Evolutionary conservation across 1,140 invertebrate genomes (phyloP), one percentile per base, ranked within the genome.

Genomic region (Microplitis demolitor): DNA sequence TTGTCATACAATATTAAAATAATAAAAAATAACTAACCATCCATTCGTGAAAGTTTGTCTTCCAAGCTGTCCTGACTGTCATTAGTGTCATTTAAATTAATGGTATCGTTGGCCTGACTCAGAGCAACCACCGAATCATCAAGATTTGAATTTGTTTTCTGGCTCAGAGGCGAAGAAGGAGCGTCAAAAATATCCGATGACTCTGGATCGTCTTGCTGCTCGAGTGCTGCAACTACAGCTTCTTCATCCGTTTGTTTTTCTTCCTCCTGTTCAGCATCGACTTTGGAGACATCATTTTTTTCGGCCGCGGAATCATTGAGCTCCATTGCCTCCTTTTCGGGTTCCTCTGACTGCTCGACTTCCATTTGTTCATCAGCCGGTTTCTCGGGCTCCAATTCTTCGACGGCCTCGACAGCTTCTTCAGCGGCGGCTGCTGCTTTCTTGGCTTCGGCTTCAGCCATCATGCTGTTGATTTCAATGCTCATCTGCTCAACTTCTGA

Each of bases 1-100:
- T 6, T 45, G 11, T 45, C 11, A 45, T 45, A 45, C 6, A 45
- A 45, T 45, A 45, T 45, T 45, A 9, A 45, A 45, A 50, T 37
- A 14, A 33, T 31, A 33, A 61, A 16, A 34, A 58, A 33, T 24
- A 67, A 50, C 81, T 69, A 87, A 69, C 86, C 85, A 24, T 87
- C 85, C 84, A 87, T 87, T 61, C 85, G 83, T 16, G 85, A 86
- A 6, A 87, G 77, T 72, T 87, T 87, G 45, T 86, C 84, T 62
- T 87, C 86, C 31, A 87, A 77, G 64, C 86, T 87, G 8, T 87
- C 86, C 39, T 85, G 84, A 68, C 84, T 87, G 34, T 87, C 85
- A 11, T 78, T 84, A 1, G 84, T 80, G 31, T 87, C 86, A 8
- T 80, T 85, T 9, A 87, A 69, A 72, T 80, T 83, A 9, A 87